These are phyloP conservation scores for Neomonachus schauinslandi DNA, from an alignment of 2,113 vertebrate species.

Conservation along the genomic window DNA sequence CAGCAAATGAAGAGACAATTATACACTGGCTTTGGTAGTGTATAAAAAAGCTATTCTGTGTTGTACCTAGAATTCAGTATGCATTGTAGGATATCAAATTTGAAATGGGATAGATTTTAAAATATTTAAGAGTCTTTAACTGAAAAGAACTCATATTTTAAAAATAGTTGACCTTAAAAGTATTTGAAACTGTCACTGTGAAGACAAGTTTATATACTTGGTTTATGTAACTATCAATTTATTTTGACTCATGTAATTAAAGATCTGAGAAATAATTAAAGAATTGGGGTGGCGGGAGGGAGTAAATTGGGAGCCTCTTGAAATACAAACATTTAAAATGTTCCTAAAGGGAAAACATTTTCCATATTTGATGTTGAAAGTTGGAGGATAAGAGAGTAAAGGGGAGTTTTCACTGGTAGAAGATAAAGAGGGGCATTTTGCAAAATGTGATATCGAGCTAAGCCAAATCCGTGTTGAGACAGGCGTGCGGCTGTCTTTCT, in stretches of 20 bases:
- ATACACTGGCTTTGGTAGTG: neutral
- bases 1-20: neutral
- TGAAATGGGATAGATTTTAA: neutral
- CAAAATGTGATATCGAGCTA: neutral
- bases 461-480: neutral
- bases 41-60: neutral
- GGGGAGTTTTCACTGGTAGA: neutral
- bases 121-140: neutral
- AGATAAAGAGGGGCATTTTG: neutral
- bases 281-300: neutral
- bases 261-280: slow-evolving; percentile 18
- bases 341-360: slow-evolving; percentile 11
- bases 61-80: neutral
- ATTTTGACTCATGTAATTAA: neutral
- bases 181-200: neutral
- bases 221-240: neutral
- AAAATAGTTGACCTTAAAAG: slow-evolving; percentile 11
- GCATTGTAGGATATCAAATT: neutral
- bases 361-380: neutral
- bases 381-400: neutral
- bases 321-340: neutral
- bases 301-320: neutral
- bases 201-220: slow-evolving; percentile 18
- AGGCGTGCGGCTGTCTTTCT: neutral
- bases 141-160: neutral